Conservation (phyloP, 1,140 invertebrate genomes). For the Ceratitis capitata region DNA sequence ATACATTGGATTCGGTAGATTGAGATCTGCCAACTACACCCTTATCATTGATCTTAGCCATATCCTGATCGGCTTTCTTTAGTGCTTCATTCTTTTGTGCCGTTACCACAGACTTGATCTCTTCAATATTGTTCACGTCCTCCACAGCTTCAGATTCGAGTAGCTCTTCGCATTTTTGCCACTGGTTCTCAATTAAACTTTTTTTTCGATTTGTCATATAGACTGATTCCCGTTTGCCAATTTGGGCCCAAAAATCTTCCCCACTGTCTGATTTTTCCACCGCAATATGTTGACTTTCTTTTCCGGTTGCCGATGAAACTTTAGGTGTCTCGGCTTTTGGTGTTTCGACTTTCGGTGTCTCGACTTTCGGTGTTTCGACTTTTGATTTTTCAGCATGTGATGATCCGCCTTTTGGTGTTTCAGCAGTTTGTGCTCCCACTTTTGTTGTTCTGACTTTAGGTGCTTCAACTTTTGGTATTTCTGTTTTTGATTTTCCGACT, state of each 20-base stretch:
- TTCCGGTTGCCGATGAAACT: not conserved
- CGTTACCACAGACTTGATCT: constrained; percentile 15
- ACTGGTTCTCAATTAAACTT: constrained; percentile 45
- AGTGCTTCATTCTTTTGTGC: constrained; percentile 41
- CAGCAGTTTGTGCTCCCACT: too few relatives aligned
- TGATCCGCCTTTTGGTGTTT: too few relatives aligned
- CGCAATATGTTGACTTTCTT: constrained; percentile 42
- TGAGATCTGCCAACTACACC: constrained; percentile 4
- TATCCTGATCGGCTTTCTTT: constrained; percentile 33
- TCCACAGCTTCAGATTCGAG: not conserved
- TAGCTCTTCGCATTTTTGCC: constrained; percentile 39
- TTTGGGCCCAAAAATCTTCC: constrained; percentile 63
- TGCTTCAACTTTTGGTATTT: too few relatives aligned
- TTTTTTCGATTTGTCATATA: constrained; percentile 63
- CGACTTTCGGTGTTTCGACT: not conserved
- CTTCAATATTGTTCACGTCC: constrained; percentile 39
- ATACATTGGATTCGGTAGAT: constrained; percentile 40
- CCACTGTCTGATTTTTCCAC: constrained; percentile 60
- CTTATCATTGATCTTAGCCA: constrained; percentile 5
- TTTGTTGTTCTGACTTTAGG: too few relatives aligned
- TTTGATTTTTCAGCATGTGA: too few relatives aligned
- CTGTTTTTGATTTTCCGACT: too few relatives aligned
- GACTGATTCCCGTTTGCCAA: constrained; percentile 59
- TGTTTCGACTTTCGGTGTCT: not conserved
- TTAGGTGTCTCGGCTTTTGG: not conserved